A percentile compares a stretch with the other conserved stretches of the same genome.
phyloP scores from a whole-genome alignment of 2,797 vertebrate genomes.

The Pelobates cultripes region DNA sequence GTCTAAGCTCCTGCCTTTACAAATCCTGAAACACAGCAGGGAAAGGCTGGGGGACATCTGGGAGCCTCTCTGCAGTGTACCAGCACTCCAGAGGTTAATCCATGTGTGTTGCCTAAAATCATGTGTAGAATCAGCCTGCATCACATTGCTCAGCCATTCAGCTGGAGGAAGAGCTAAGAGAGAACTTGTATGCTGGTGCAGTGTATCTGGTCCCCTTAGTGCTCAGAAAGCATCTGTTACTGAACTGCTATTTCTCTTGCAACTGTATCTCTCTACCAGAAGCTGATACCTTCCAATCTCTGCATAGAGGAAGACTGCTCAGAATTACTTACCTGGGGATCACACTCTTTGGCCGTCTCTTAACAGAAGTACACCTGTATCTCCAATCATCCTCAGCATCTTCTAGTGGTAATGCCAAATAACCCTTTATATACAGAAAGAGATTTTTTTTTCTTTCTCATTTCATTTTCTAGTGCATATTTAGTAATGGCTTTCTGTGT shows the following conservation, averaged over 20 bases:
- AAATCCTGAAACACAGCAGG: neutral
- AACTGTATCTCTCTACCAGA: neutral
- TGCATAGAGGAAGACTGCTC: neutral
- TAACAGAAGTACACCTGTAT: neutral
- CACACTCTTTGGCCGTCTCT: neutral
- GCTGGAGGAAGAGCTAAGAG: neutral
- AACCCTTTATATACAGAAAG: neutral
- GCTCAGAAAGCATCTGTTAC: conserved; percentile 11
- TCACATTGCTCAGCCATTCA: conserved; percentile 9
- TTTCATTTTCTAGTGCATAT: too few relatives aligned
- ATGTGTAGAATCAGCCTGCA: conserved; percentile 21
- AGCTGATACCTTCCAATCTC: neutral
- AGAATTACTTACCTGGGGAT: neutral
- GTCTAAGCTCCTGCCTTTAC: neutral
- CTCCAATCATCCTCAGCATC: neutral
- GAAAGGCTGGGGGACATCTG: neutral
- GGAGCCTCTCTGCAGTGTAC: neutral
- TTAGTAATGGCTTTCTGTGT: too few relatives aligned
- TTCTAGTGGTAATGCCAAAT: conserved; percentile 16
- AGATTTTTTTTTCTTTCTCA: too few relatives aligned
- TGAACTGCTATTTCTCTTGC: conserved; percentile 4
- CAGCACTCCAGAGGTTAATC: conserved; percentile 4
- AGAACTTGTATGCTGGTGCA: neutral
- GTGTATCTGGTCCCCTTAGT: conserved; percentile 37
- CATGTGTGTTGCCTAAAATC: neutral